phyloP scores from a whole-genome alignment of 2,113 vertebrate species.

The Trichomycterus rosablanca region DNA sequence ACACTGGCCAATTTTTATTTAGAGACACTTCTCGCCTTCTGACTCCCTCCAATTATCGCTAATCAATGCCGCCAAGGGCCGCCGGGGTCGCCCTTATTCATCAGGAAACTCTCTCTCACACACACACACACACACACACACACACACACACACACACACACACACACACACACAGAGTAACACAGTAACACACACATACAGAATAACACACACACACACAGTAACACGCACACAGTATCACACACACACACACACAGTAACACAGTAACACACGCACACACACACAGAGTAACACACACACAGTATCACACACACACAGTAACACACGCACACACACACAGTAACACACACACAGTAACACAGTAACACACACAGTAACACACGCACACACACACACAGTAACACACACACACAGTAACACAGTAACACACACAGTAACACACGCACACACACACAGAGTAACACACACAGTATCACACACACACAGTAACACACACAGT shows the following conservation, averaged over 20 bases:
- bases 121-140: slow-evolving; percentile 8
- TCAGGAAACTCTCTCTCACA: slow-evolving; percentile 22
- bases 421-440: slow-evolving; percentile 14
- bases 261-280: slow-evolving; percentile 6
- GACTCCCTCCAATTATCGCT: slow-evolving; percentile 78
- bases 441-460: not conserved
- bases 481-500: not conserved
- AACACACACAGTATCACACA: slow-evolving; percentile 19
- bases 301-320: not conserved
- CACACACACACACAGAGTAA: not conserved
- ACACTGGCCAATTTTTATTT: slow-evolving; percentile 80
- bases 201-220: not conserved
- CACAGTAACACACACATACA: slow-evolving; percentile 19
- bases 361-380: too few relatives aligned
- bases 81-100: slow-evolving; percentile 61
- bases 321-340: slow-evolving; percentile 13
- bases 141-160: slow-evolving; percentile 17
- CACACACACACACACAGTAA: not conserved
- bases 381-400: slow-evolving; percentile 11
- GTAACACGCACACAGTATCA: slow-evolving; percentile 17
- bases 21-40: slow-evolving; percentile 74
- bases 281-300: slow-evolving; percentile 17
- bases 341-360: not conserved
- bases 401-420: not conserved
- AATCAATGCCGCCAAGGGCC: slow-evolving; percentile 74